Base-by-base conservation (phyloP, 2,888 invertebrate species). In the Hypercompe scribonia region DNA sequence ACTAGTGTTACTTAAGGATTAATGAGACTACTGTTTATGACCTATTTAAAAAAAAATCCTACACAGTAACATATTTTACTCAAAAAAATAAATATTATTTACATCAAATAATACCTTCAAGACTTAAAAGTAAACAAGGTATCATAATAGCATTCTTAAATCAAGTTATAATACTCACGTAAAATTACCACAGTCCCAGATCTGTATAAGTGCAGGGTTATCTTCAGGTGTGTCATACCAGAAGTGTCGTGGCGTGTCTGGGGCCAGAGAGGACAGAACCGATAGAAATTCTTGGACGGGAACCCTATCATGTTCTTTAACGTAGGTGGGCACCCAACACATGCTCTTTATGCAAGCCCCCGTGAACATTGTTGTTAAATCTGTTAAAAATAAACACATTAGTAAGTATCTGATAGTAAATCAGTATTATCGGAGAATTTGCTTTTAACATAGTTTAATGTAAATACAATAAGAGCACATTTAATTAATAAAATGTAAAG, bases 151-250 rank as follows among this genome's bases (percentile, higher is more conserved):
- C 18, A 42, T 42, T 18, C 46, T 21, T 46, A 8, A 10, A 54
- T 11, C 8, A 54, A 24, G 11, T 54, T 54, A 2, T 50, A 24
- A 10, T n/a, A 85, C 82, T 93, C 78, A 93, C 96, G 88, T 54
- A 96, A 93, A 77, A 18, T 89, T 82, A 0, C 96, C 97, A 72
- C 96, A 95, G 85, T 96, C 95, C 98, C 98, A 98, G 81, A 98
- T 96, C 90, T 98, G 98, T 83, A 98, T 93, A 4, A 97, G 86
- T n/a, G 96, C 96, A 7, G 94, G 91, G 68, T 31, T 15, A 33
- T 96, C 96, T 2, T 81, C 72, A 74, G 93, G 91, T 13, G 90
- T 87, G 39, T 92, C 85, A 39, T 94, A 90, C 50, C 93, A 82
- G 34, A 75, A 85, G 11, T 86, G 81, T 75, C 96, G 96, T 61